These are phyloP conservation scores for Halictus rubicundus DNA, from an alignment of 1,140 invertebrate genomes.

Conservation along the genomic window DNA sequence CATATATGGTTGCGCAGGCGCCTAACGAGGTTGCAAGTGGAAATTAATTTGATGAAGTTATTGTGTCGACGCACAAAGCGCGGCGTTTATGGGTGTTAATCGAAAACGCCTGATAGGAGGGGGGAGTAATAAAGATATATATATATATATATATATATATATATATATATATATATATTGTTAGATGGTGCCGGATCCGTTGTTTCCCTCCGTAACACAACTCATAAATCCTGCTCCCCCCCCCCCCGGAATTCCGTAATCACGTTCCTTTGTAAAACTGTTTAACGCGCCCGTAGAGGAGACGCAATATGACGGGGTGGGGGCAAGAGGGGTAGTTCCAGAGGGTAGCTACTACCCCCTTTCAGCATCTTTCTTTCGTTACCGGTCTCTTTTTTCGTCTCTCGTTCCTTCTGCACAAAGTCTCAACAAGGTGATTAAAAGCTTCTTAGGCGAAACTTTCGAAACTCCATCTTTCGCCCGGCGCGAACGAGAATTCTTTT, in stretches of 20 bases:
- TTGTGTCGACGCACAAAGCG: neutral
- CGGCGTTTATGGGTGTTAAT: conserved; percentile 24
- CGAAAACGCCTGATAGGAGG: neutral
- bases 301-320: conserved; percentile 25
- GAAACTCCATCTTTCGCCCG: neutral
- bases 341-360: neutral
- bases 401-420: neutral
- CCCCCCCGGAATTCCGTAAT: conserved; percentile 23
- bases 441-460: conserved; percentile 29
- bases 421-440: conserved; percentile 40
- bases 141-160: too few relatives aligned
- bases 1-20: too few relatives aligned
- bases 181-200: neutral
- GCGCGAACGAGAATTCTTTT: neutral
- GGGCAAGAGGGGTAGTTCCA: too few relatives aligned
- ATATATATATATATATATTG: neutral
- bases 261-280: conserved; percentile 30
- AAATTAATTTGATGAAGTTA: conserved; percentile 8
- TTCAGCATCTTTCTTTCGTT: neutral
- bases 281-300: neutral
- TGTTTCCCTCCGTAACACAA: neutral
- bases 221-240: conserved; percentile 21
- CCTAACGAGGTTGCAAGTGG: neutral
- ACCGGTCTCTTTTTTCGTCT: neutral
- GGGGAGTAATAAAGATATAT: neutral